Base-by-base conservation (phyloP, 2,113 vertebrate genomes). In the Chiloscyllium plagiosum region DNA sequence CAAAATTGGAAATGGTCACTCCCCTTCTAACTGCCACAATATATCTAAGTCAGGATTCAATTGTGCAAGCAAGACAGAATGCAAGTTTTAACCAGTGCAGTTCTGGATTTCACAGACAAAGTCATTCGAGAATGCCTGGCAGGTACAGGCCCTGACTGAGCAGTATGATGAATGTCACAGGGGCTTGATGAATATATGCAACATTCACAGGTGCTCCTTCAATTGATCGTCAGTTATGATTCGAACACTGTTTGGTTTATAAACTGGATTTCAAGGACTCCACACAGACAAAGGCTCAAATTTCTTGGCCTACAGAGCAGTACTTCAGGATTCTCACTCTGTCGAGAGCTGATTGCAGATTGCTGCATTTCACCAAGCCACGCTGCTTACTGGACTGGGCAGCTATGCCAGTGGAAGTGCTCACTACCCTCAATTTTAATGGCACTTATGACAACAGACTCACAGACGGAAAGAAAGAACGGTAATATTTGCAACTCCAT, bases 81-180 rank as follows among this genome's bases (percentile, higher is more conserved):
- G 47, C 47, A 87, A 87, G 20, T 93, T 93, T 93, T 93, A 93
- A 68, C n/a, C 20, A 93, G n/a, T 93, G 89, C 61, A 66, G 65
- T 10, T 0, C 22, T 10, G 2, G 29, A 19, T 93, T 68, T 66
- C 89, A 68, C 89, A 6, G 4, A 37, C 24, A 93, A 37, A 61
- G 8, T 20, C 37, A 7, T 37, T 61, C 17, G 56, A 1, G 13
- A 17, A 37, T 19, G 33, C 65, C 33, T 22, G 61, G 33, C 12
- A 61, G 87, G 29, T 65, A 3, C n/a, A 33, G 29, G 29, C 5
- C 52, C 87, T 61, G 26, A 90, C 29, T 65, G 8, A 56, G 33
- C 52, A 33, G 29, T 90, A 15, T 42, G 24, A 17, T 19, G 56
- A 92, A 92, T 93, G 33, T 19, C n/a, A 92, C 6, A 37, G 19